Base-by-base conservation (phyloP, 2,888 invertebrate species). In the Cephus pulcher region DNA sequence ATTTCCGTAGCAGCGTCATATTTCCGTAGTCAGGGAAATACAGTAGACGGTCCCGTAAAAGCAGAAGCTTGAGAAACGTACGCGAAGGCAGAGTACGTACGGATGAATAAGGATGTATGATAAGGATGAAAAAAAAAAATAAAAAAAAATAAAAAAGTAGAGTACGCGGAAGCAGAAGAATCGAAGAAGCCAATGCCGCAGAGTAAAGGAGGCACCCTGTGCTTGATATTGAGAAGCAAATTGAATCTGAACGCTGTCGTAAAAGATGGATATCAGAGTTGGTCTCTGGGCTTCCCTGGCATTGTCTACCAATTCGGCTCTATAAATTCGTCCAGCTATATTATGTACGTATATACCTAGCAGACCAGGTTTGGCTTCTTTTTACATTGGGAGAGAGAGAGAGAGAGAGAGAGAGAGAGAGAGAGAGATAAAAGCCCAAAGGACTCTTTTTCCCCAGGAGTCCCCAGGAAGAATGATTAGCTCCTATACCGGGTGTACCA, bases 221-320 rank as follows among this genome's bases (percentile, higher is more conserved):
- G 82, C 83, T 86, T 86, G 84, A 88, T 88, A 88, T 88, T 84
- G 86, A 85, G 87, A 84, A 85, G 83, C 85, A 88, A 88, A 88
- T 88, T 88, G 87, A 88, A 88, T 87, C 84, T 84, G 88, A 88
- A 85, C 82, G 85, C 85, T 84, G 86, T 86, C 86, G 84, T 88
- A 85, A 88, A 88, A 88, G 86, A 88, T 88, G 86, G 85, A 88
- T 88, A 88, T 88, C 86, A 83, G 82, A 15, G 33, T 74, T 35
- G 33, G 34, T 79, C 71, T 74, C 69, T 76, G 40, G 40, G 40
- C 40, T 76, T 73, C 56, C 30, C 70, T 30, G 35, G 35, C 80
- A 84, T 85, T 82, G 83, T 85, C 84, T 85, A 85, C 84, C 84
- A 84, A 85, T 85, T 85, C 84, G 84, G 84, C 82, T 82, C 84